Evolutionary conservation across 2,797 vertebrate species (phyloP), one percentile per base, ranked within the genome.

Genomic region (Australoheros facetus): DNA sequence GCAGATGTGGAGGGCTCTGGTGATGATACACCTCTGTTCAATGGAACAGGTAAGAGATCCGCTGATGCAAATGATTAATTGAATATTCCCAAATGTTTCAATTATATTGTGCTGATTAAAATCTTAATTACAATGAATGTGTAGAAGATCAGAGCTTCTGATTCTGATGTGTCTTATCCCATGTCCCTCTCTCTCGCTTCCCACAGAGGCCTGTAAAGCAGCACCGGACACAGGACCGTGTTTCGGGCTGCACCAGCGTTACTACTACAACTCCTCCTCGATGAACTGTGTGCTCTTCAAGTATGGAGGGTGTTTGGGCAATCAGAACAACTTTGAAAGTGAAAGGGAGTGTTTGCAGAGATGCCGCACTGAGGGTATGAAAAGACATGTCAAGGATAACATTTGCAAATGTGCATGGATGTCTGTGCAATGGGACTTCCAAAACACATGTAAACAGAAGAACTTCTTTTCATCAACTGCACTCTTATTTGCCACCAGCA

Each of bases 261-360:
- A 91, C 88, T 96, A 95, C 95, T 99, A 98, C 89, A 99, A 99
- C 21, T 92, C 96, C 1, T 88, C 97, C 1, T 96, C 96, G 30
- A 97, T 97, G 97, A 94, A 92, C 78, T 99, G 98, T 0, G 94
- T 97, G 53, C 14, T 56, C 2, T 99, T 99, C 91, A 86, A 85
- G 0, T 99, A 91, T 0, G 98, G 98, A 0, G 98, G 98, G 32
- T 99, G 98, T 54, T 6, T 97, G 84, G 98, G 97, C 30, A 99
- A 98, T 0, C 92, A 94, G 82, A 99, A 99, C 93, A 98, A 97
- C 91, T 99, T 98, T 71, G 0, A 3, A 14, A 93, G 81, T 0
- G 97, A 98, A 89, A 96, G 95, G 85, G 95, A 96, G 4, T 99
- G 98, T 84, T 94, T 99, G 60, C 98, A 99, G 94, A 97, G 96